Percentiles rank a stretch among this genome's conserved stretches.
Evolutionary conservation across 2,888 invertebrate genomes (phyloP).

Genomic region (Trissoscelio sp.): DNA sequence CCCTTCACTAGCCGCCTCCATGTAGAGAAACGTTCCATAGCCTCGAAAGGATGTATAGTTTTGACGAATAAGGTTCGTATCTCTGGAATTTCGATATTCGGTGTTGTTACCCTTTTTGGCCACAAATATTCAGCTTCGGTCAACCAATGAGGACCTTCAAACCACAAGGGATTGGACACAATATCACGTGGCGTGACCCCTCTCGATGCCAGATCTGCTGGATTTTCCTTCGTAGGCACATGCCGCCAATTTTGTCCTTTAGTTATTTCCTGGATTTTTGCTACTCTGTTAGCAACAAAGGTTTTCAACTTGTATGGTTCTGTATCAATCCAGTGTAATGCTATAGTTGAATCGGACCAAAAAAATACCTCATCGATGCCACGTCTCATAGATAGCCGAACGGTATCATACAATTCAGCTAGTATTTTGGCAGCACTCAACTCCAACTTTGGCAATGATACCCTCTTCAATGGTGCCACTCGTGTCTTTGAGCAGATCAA

Average conservation of each 20-base stretch:
- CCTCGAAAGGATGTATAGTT: background rate
- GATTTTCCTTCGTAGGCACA: slow-evolving; percentile 32
- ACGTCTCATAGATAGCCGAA: background rate
- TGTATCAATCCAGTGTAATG: background rate
- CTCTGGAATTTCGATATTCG: background rate
- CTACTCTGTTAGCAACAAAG: slow-evolving; percentile 62
- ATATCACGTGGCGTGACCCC: background rate
- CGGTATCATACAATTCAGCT: background rate
- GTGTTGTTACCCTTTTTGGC: slow-evolving; percentile 1
- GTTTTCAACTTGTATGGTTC: slow-evolving; percentile 43
- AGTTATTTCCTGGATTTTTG: slow-evolving; percentile 64
- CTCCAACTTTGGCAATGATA: slow-evolving; percentile 61
- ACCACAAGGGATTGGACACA: background rate
- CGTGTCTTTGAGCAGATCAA: slow-evolving; percentile 48
- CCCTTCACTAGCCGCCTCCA: background rate
- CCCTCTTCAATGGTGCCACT: slow-evolving; percentile 47
- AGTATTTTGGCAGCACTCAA: slow-evolving; percentile 55
- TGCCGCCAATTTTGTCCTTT: slow-evolving; percentile 49
- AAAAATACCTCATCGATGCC: background rate
- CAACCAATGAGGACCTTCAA: slow-evolving; percentile 64
- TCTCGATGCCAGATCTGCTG: slow-evolving; percentile 17
- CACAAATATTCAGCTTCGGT: background rate
- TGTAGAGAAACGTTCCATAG: background rate
- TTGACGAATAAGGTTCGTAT: background rate
- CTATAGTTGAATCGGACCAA: background rate